Evolutionary conservation across 2,888 invertebrate genomes (phyloP), one percentile per base, ranked within the genome.

Genomic region (Ophonus ardosiacus): DNA sequence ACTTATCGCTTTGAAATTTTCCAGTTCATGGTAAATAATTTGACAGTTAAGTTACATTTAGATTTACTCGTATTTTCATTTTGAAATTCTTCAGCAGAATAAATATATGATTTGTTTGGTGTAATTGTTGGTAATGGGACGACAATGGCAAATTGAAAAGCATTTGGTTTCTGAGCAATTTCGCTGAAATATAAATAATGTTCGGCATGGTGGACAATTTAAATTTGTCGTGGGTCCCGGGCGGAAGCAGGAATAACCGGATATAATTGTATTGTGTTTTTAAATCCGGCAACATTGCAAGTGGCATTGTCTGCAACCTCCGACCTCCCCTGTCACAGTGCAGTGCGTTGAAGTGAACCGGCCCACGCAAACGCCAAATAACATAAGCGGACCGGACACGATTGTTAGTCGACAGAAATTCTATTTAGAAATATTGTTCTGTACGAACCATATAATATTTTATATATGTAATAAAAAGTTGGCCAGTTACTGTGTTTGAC

Each of bases 371-470:
- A 51, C 18, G 74, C 40, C 71, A 76, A 51, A 43, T 40, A 43
- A 24, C 21, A 81, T 81, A 56, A 68, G 56, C 61, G 81, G 15
- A 56, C 31, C 31, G 31, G 31, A 31, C 56, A 81, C 59, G 83
- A 83, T 83, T 83, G 78, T 78, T 84, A 78, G 84, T 76, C 84
- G 78, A 51, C 63, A 84, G 78, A 84, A 84, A 84, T 84, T 84
- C 84, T 84, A 89, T 89, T 89, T 90, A 90, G 90, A 90, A 90
- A 90, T 90, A 90, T 90, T 88, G 89, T 89, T 86, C 88, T 87
- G 89, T 90, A 90, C 89, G 89, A 89, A 88, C 87, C 89, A 88
- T 89, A 89, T 89, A 84, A 84, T 65, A 89, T 90, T 90, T 90
- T 89, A 90, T 89, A 89, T 89, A 89, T 88, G 89, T 90, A 89